A percentile compares a stretch with the other conserved stretches of the same genome.
Conservation (phyloP, 2,888 invertebrate genomes). For the Cetonia aurata region DNA sequence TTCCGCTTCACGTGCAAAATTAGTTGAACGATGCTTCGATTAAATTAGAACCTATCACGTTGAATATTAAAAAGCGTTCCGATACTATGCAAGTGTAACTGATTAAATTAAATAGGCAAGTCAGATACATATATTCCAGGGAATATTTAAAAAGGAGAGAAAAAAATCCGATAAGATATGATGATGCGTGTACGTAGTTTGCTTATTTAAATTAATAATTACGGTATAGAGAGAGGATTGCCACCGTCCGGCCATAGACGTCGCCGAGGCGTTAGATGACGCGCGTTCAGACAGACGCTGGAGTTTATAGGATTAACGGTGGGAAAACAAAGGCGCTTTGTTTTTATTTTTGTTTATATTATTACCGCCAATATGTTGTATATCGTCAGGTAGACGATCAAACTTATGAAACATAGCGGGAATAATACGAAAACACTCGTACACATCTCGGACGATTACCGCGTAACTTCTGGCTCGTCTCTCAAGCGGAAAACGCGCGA, state of each 20-base stretch:
- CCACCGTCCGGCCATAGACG: not conserved
- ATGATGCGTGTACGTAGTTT: constrained; percentile 36
- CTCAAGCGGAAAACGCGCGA: not conserved
- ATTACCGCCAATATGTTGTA: constrained; percentile 55
- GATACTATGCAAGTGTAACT: constrained; percentile 63
- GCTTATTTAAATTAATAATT: constrained; percentile 49
- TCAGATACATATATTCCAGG: constrained; percentile 54
- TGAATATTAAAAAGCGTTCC: constrained; percentile 65
- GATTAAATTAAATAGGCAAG: constrained; percentile 61
- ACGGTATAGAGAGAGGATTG: constrained; percentile 8
- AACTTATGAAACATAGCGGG: constrained; percentile 54
- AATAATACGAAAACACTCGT: constrained; percentile 1
- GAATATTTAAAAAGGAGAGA: constrained; percentile 46
- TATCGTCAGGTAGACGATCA: constrained; percentile 59
- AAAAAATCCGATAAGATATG: constrained; percentile 56
- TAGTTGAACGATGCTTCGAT: too few relatives aligned
- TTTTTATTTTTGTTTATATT: constrained; percentile 51
- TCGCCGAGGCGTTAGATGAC: not conserved
- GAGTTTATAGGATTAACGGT: not conserved
- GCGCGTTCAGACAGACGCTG: not conserved
- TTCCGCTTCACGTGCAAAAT: too few relatives aligned
- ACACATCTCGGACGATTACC: constrained; percentile 1
- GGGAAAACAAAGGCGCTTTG: not conserved
- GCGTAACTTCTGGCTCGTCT: not conserved
- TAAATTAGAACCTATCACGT: constrained; percentile 29